Percentiles rank a stretch among this genome's conserved stretches.
These are phyloP conservation scores for Zalophus californianus DNA, from an alignment of 2,797 vertebrate genomes.

Conservation along the genomic window DNA sequence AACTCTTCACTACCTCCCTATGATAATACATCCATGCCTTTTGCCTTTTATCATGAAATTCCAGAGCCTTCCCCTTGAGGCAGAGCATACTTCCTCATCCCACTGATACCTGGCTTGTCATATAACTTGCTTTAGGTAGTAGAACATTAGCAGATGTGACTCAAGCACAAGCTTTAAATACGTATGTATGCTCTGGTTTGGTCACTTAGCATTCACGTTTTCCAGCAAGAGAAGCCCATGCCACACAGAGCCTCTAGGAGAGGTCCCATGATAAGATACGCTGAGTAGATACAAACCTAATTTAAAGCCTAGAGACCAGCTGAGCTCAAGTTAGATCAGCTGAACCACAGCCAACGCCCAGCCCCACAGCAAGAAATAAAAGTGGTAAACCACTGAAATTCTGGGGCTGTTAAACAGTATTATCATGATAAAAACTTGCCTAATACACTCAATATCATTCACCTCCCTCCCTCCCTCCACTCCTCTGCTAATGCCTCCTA, in stretches of 20 bases:
- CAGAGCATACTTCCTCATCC: not conserved
- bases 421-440: slow-evolving; percentile 18
- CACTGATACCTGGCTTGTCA: not conserved
- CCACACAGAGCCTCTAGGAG: not conserved
- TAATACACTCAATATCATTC: not conserved
- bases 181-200: not conserved
- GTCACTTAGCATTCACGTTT: not conserved
- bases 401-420: not conserved
- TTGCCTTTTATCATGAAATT: not conserved
- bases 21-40: not conserved
- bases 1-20: not conserved
- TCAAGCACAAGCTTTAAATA: slow-evolving; percentile 41
- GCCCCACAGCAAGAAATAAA: not conserved
- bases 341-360: not conserved
- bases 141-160: not conserved
- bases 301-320: not conserved
- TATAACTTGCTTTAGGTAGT: not conserved
- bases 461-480: not conserved
- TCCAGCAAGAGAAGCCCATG: not conserved
- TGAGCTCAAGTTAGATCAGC: not conserved
- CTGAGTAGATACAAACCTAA: not conserved
- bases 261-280: not conserved
- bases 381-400: not conserved
- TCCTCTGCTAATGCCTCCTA: not conserved
- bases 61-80: not conserved